Conservation (phyloP, 92 coral and sea anemone genomes). For the Parazoanthus atlanticus region DNA sequence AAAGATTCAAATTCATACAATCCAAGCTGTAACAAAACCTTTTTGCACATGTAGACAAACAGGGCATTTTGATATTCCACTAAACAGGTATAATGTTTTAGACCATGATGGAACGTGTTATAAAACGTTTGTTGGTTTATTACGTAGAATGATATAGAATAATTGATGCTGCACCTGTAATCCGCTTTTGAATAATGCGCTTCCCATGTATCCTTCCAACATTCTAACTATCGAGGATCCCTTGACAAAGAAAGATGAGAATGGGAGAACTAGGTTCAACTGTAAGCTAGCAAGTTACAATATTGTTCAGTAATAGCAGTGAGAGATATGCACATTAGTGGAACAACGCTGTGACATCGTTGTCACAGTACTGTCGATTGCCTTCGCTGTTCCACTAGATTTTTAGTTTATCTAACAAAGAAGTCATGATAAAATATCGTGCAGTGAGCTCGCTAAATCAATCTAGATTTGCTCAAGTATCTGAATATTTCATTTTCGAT, state of each 20-base stretch:
- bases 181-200: constrained; percentile 69
- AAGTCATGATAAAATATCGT: no score
- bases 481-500: not conserved
- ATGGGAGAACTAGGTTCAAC: not conserved
- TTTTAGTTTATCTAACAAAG: no score
- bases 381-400: no score
- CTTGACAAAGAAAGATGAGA: constrained; percentile 41
- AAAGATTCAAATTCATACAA: no score
- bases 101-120: not conserved
- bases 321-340: no score
- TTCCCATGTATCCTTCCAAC: constrained; percentile 85
- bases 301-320: not conserved
- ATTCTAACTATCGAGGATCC: constrained; percentile 93
- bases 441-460: no score
- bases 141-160: not conserved
- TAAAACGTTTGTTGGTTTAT: not conserved
- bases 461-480: no score
- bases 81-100: not conserved
- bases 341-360: no score
- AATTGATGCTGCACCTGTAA: constrained; percentile 56
- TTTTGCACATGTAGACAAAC: no score
- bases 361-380: no score
- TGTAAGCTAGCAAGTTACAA: not conserved
- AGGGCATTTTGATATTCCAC: not conserved
- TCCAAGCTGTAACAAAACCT: no score